Conservation (phyloP, 1,140 invertebrate species). For the Heliconius congener region DNA sequence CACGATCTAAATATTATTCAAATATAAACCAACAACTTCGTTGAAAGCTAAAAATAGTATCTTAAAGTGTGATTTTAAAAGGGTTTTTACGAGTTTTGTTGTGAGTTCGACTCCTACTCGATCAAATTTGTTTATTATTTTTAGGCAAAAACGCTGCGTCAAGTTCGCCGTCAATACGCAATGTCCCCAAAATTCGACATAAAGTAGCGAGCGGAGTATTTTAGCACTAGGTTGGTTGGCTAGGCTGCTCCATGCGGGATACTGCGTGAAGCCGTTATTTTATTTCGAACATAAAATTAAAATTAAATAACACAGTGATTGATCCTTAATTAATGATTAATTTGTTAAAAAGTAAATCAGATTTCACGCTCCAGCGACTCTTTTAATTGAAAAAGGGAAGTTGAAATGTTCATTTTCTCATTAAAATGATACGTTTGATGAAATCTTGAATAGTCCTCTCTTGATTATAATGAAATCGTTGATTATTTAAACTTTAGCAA, state of each 20-base stretch:
- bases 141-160: too few species aligned
- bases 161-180: too few species aligned
- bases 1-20: background rate
- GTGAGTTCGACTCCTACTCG: too few species aligned
- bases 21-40: too few species aligned
- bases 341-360: slow-evolving; percentile 7
- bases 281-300: background rate
- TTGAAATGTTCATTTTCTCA: background rate
- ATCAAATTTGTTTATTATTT: too few species aligned
- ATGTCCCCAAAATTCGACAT: too few species aligned
- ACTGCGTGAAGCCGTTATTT: background rate
- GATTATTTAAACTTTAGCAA: background rate
- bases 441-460: background rate
- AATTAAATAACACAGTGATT: background rate
- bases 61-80: too few species aligned
- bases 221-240: background rate
- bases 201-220: background rate
- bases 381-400: slow-evolving; percentile 10
- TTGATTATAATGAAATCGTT: background rate
- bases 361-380: background rate
- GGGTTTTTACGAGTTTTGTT: too few species aligned
- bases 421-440: background rate
- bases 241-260: too few species aligned
- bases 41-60: too few species aligned
- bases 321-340: background rate